Evolutionary conservation across 1,140 invertebrate genomes (phyloP).

Genomic region (Drosophila kikkawai): DNA sequence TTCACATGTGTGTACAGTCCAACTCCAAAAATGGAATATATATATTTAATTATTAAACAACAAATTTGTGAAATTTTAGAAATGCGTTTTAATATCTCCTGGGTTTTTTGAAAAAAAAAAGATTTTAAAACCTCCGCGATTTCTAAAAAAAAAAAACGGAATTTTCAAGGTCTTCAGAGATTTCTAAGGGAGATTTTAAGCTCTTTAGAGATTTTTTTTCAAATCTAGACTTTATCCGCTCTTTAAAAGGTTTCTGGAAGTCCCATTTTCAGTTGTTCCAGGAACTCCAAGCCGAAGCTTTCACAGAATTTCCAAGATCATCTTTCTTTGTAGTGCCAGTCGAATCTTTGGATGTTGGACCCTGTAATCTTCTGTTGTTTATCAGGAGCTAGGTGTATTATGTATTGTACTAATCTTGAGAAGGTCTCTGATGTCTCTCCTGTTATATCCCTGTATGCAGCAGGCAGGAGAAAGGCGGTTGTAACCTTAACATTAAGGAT

Average conservation of each 20-base stretch:
- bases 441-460: background rate
- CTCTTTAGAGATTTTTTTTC: background rate
- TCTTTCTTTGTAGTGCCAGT: background rate
- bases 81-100: background rate
- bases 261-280: background rate
- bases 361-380: too few species aligned
- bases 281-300: background rate
- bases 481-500: background rate
- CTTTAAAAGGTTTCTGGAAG: background rate
- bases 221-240: background rate
- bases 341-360: too few species aligned
- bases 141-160: fast-evolving
- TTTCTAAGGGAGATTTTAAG: background rate
- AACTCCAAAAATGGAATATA: background rate
- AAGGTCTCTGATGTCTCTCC: background rate
- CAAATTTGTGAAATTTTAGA: background rate
- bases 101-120: background rate
- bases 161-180: background rate
- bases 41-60: too few species aligned
- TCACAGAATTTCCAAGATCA: background rate
- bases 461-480: too few species aligned
- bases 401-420: background rate
- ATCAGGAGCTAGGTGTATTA: too few species aligned
- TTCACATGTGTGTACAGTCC: conserved; percentile 25
- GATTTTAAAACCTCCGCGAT: background rate